Percentiles rank a stretch among this genome's conserved stretches.
Evolutionary conservation across 2,113 vertebrate species (phyloP).

Genomic region (Synchiropus splendidus): DNA sequence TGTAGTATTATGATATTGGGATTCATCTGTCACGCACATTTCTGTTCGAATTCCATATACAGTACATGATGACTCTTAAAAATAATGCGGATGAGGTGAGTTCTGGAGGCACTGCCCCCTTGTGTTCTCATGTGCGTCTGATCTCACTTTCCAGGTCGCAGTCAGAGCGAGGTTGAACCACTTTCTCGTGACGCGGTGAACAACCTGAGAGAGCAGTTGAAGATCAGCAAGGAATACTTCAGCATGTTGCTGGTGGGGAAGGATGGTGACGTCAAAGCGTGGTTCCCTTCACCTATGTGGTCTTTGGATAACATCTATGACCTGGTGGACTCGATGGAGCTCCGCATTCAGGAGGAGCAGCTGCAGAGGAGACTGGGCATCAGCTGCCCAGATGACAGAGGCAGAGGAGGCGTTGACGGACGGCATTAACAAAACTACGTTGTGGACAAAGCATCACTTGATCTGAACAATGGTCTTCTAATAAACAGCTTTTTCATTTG

Average conservation of each 20-base stretch:
- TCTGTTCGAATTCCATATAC: no score
- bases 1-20: no score
- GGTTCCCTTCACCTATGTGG: conserved; percentile 71
- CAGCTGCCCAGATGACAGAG: conserved; percentile 52
- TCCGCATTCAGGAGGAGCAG: conserved; percentile 60
- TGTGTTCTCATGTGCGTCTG: no score
- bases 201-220: conserved; percentile 62
- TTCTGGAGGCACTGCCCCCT: no score
- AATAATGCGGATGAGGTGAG: no score
- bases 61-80: no score
- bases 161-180: conserved; percentile 57
- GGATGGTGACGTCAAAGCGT: conserved; percentile 63
- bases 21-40: no score
- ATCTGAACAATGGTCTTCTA: no score
- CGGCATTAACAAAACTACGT: conserved; percentile 37
- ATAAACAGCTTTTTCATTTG: no score
- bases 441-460: conserved; percentile 9
- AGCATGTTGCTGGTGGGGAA: conserved; percentile 71
- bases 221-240: conserved; percentile 68
- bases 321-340: conserved; percentile 70
- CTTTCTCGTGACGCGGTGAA: conserved; percentile 51
- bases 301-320: conserved; percentile 68
- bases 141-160: conserved; percentile 51
- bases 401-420: conserved; percentile 7
- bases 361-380: conserved; percentile 68